Evolutionary conservation across 2,113 vertebrate genomes (phyloP).

Genomic region (Oreamnos americanus): DNA sequence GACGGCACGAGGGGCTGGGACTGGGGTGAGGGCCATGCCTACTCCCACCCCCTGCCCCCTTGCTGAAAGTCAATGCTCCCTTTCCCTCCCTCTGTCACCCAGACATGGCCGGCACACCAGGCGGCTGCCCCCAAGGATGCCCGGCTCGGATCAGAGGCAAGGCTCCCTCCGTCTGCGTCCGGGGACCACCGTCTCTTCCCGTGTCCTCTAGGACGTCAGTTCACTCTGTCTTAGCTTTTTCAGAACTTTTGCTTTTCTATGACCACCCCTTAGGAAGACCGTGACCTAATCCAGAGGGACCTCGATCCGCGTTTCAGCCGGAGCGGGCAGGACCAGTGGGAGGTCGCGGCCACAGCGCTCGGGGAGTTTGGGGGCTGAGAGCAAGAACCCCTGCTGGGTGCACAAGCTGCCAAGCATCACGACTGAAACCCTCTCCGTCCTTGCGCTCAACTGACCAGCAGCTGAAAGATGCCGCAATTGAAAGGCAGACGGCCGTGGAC

Average conservation of each 20-base stretch:
- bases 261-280: background rate
- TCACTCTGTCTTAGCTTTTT: background rate
- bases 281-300: background rate
- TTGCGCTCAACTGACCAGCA: rapidly evolving
- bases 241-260: background rate
- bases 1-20: too few species aligned
- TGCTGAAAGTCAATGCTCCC: rapidly evolving
- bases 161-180: background rate
- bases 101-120: rapidly evolving
- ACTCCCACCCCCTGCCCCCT: rapidly evolving
- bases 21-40: background rate
- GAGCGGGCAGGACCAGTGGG: background rate
- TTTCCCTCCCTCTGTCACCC: background rate
- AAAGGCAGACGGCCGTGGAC: rapidly evolving
- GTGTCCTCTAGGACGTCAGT: background rate
- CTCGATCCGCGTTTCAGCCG: rapidly evolving
- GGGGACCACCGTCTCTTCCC: background rate
- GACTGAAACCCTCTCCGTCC: rapidly evolving
- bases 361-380: background rate
- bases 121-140: rapidly evolving
- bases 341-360: rapidly evolving
- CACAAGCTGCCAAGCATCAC: background rate
- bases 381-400: background rate
- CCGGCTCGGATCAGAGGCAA: rapidly evolving
- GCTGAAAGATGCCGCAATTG: rapidly evolving